Percentiles rank a stretch among this genome's conserved stretches.
These are phyloP conservation scores for Limnephilus rhombicus DNA, from an alignment of 2,888 invertebrate species.

Conservation along the genomic window DNA sequence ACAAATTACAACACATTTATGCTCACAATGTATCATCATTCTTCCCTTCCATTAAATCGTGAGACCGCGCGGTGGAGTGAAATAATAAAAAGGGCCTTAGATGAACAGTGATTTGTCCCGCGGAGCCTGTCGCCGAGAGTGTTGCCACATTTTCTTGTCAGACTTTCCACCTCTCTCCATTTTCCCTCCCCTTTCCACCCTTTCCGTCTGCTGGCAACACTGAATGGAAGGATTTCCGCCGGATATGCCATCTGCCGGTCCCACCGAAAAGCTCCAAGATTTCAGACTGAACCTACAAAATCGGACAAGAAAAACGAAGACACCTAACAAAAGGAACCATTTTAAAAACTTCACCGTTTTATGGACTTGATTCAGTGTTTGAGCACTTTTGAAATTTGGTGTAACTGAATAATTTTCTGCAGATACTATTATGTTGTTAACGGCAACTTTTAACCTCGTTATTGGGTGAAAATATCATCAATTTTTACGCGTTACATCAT, in stretches of 20 bases:
- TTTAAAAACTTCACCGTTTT: not conserved
- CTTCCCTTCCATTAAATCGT: not conserved
- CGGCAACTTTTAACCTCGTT: slow-evolving; percentile 49
- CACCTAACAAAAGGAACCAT: not conserved
- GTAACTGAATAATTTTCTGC: not conserved
- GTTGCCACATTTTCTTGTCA: slow-evolving; percentile 65
- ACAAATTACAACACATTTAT: not conserved
- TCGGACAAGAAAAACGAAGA: not conserved
- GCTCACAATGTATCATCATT: not conserved
- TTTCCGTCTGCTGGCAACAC: slow-evolving; percentile 58
- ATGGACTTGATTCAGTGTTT: not conserved
- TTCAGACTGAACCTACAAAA: not conserved
- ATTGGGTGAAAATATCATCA: slow-evolving; percentile 26
- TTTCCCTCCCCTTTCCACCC: slow-evolving; percentile 41
- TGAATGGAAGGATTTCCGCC: slow-evolving; percentile 64
- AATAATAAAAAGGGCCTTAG: slow-evolving; percentile 60
- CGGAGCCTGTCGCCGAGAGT: slow-evolving; percentile 65
- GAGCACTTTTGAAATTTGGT: not conserved
- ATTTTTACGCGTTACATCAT: slow-evolving; percentile 51
- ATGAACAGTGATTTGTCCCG: slow-evolving; percentile 66
- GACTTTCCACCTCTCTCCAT: slow-evolving; percentile 29
- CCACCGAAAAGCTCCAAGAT: slow-evolving; percentile 47
- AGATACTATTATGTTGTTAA: not conserved
- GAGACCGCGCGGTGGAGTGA: slow-evolving; percentile 9
- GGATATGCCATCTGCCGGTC: slow-evolving; percentile 63